Evolutionary conservation across 2,113 vertebrate species (phyloP).

Genomic region (Gnathochromis pfefferi): DNA sequence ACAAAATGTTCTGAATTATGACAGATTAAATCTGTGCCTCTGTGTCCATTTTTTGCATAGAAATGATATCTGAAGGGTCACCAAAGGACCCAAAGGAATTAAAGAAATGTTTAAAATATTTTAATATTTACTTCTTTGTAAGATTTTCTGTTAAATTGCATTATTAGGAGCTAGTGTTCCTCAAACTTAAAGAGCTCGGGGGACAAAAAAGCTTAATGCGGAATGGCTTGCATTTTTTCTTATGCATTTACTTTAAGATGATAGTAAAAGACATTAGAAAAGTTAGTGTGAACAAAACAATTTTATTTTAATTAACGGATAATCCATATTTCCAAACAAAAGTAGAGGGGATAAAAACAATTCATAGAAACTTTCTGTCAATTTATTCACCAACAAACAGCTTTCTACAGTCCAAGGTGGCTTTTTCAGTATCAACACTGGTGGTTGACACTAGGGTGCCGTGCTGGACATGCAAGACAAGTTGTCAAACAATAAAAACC

Average conservation of each 20-base stretch:
- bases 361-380: slow-evolving; percentile 65
- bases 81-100: neutral
- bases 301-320: slow-evolving; percentile 70
- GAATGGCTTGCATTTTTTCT: neutral
- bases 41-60: neutral
- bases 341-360: slow-evolving; percentile 60
- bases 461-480: slow-evolving; percentile 51
- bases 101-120: neutral
- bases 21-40: neutral
- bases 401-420: slow-evolving; percentile 50
- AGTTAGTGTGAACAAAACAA: slow-evolving; percentile 57
- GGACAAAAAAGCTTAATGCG: too few species aligned
- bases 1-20: neutral
- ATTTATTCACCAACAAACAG: slow-evolving; percentile 46
- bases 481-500: slow-evolving; percentile 16
- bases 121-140: neutral
- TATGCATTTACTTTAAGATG: neutral
- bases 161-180: neutral
- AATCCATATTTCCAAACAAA: slow-evolving; percentile 67
- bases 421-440: slow-evolving; percentile 46
- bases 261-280: neutral
- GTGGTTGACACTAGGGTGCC: slow-evolving; percentile 47
- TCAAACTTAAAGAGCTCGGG: neutral
- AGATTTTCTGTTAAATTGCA: neutral
- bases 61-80: neutral